Conservation (phyloP, 1,140 invertebrate genomes). For the Mya arenaria region DNA sequence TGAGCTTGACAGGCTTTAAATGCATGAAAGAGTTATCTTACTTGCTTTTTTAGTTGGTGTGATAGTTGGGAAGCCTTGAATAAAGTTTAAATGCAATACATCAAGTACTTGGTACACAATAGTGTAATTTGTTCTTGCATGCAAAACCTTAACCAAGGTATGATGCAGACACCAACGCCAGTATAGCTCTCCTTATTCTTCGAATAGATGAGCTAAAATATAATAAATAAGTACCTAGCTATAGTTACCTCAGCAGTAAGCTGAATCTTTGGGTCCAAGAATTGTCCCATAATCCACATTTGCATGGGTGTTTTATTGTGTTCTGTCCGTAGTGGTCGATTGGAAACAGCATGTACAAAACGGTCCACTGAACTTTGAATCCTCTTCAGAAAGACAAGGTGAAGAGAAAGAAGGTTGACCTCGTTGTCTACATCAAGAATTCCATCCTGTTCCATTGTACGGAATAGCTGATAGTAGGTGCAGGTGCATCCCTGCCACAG, state of each 20-base stretch:
- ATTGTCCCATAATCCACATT: conserved; percentile 32
- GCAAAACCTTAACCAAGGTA: no score
- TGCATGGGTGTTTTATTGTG: conserved; percentile 39
- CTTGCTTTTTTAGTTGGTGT: no score
- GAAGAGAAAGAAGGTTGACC: conserved; percentile 22
- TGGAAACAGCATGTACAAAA: conserved; percentile 38
- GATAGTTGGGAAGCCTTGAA: no score
- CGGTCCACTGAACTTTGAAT: conserved; percentile 31
- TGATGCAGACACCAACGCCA: no score
- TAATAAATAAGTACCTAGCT: no score
- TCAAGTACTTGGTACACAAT: no score
- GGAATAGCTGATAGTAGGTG: conserved; percentile 28
- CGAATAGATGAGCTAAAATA: no score
- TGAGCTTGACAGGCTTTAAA: no score
- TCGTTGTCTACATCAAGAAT: conserved; percentile 44
- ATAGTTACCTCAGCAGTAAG: conserved; percentile 33
- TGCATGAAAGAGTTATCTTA: no score
- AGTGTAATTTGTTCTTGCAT: no score
- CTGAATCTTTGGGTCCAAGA: conserved; percentile 24
- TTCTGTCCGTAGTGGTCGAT: conserved; percentile 26
- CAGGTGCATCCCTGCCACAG: conserved; percentile 8
- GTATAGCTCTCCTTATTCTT: no score
- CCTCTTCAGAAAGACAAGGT: conserved; percentile 36
- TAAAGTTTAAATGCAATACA: no score
- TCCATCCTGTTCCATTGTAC: conserved; percentile 25